These are phyloP conservation scores for Tortricodes alternella DNA, from an alignment of 2,888 invertebrate species.

Conservation along the genomic window DNA sequence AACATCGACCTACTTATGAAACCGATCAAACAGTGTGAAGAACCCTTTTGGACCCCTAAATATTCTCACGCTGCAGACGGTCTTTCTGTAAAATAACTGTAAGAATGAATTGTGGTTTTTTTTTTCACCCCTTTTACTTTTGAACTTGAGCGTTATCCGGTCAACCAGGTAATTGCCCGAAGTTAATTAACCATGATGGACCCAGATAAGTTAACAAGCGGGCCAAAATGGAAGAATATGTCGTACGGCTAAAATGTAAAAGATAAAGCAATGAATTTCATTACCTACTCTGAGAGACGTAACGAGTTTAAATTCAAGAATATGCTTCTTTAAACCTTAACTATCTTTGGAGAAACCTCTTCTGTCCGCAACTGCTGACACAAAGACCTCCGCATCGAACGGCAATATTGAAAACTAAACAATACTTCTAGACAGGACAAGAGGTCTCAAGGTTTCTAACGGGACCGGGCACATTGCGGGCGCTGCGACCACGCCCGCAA, in stretches of 20 bases:
- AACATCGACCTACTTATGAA: too few relatives aligned
- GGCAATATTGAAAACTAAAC: background rate
- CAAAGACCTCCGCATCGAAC: background rate
- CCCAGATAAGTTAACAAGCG: background rate
- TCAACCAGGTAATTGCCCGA: conserved; percentile 18
- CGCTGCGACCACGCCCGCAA: too few relatives aligned
- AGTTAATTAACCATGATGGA: conserved; percentile 20
- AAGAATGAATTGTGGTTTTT: conserved; percentile 6
- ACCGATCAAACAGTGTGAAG: too few relatives aligned
- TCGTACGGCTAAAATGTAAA: too few relatives aligned
- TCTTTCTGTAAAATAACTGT: background rate
- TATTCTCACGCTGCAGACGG: background rate
- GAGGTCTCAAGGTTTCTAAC: background rate
- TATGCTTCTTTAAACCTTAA: too few relatives aligned
- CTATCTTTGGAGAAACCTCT: too few relatives aligned
- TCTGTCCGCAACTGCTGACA: background rate
- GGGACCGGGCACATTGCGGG: too few relatives aligned
- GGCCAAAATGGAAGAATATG: background rate
- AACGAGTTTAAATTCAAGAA: too few relatives aligned
- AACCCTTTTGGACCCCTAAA: too few relatives aligned
- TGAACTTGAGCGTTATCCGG: conserved; percentile 24
- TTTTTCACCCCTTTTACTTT: conserved; percentile 15
- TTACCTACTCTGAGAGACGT: too few relatives aligned
- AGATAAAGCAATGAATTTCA: too few relatives aligned
- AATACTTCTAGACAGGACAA: conserved; percentile 1